Evolutionary conservation across 2,888 invertebrate genomes (phyloP), one percentile per base, ranked within the genome.

Genomic region (Tineola bisselliella): DNA sequence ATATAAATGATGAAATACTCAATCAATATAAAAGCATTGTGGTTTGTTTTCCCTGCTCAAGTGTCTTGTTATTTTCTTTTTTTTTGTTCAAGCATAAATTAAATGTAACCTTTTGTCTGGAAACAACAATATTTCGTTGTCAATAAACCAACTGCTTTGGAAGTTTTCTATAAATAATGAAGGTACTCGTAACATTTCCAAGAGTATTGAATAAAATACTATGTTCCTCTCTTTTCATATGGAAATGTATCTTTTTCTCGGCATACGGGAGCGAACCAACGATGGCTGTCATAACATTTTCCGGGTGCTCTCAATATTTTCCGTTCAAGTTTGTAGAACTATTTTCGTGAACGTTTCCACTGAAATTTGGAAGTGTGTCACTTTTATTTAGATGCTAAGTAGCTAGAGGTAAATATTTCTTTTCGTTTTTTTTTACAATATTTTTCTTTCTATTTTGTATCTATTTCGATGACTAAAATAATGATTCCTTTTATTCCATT

Each of bases 261-360:
- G 33, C 58, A 58, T 33, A 58, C 31, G 58, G 15, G 31, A 33
- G 58, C 58, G 30, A 58, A 56, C 25, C 56, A 25, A 33, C 13
- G 58, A 58, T 33, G 58, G 58, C 33, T 58, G 58, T 58, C 58
- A 58, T 33, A 58, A 58, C 58, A 58, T 58, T 58, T 58, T 33
- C 33, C 58, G 33, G 58, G 33, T 33, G 33, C 54, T 54, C 25
- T 54, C 54, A 54, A 54, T 58, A 58, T 58, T 58, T 58, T 33
- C 19, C 58, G 58, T 58, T 33, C 33, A 33, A 58, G 15, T 58
- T 33, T 15, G 33, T 58, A 13, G 30, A 58, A 58, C 58, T 58
- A 58, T 15, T 58, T 58, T 58, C 33, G 12, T 33, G 17, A 33
- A 13, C n/a, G 33, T 33, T 58, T 33, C 1, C 13, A 48, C 25